Evolutionary conservation across 2,888 invertebrate species (phyloP).

Genomic region (Papilio demoleus): DNA sequence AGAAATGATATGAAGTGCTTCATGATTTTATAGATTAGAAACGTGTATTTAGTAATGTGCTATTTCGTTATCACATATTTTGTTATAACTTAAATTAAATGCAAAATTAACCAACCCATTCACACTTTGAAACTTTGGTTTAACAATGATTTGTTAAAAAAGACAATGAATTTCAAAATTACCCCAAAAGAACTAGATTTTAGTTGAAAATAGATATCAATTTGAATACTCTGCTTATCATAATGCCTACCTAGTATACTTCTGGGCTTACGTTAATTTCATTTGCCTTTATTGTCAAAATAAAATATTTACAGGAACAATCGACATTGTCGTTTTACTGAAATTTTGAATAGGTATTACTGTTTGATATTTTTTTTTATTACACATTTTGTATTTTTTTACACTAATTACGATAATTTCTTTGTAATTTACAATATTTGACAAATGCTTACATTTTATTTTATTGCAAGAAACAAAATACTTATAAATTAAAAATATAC

Average conservation of each 20-base stretch:
- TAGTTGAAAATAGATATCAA: conserved; percentile 32
- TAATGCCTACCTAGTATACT: conserved; percentile 55
- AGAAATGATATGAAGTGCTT: conserved; percentile 52
- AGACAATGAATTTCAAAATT: conserved; percentile 22
- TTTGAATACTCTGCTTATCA: conserved; percentile 51
- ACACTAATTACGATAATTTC: conserved; percentile 21
- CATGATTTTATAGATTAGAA: conserved; percentile 44
- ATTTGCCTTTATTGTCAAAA: conserved; percentile 54
- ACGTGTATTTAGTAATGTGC: conserved; percentile 35
- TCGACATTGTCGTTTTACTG: conserved; percentile 45
- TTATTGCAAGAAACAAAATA: conserved; percentile 40
- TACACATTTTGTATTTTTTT: conserved; percentile 23
- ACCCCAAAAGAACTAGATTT: conserved; percentile 30
- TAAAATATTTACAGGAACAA: conserved; percentile 59
- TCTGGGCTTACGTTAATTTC: conserved; percentile 40
- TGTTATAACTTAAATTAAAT: conserved; percentile 41
- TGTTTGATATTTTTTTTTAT: conserved; percentile 25
- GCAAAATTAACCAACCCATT: conserved; percentile 37
- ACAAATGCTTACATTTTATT: conserved; percentile 40
- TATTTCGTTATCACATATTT: conserved; percentile 41
- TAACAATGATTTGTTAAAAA: conserved; percentile 28
- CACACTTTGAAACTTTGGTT: conserved; percentile 36
- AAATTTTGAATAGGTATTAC: conserved; percentile 34
- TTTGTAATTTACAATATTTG: conserved; percentile 40
- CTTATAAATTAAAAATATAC: conserved; percentile 12